phyloP scores from a whole-genome alignment of 2,113 vertebrate genomes.

The Hyperopisus bebe region DNA sequence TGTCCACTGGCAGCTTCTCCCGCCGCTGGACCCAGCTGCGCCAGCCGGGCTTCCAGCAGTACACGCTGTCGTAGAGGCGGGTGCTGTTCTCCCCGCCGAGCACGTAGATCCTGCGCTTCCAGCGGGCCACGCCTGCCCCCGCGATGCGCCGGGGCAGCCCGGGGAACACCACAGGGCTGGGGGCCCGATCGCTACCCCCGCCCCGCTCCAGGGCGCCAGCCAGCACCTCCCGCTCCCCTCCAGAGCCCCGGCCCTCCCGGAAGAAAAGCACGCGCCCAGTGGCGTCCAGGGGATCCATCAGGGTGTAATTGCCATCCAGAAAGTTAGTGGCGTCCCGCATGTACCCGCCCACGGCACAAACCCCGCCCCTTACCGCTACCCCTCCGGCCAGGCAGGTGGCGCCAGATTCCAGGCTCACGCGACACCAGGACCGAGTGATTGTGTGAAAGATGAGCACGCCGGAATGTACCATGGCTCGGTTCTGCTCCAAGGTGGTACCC shows the following conservation, averaged over 20 bases:
- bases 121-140: conserved; percentile 63
- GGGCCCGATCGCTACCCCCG: conserved; percentile 58
- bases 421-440: conserved; percentile 61
- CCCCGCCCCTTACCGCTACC: conserved; percentile 65
- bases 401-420: conserved; percentile 62
- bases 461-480: conserved; percentile 62
- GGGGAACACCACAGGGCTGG: conserved; percentile 64
- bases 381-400: conserved; percentile 68
- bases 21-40: conserved; percentile 71
- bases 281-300: conserved; percentile 64
- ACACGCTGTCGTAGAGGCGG: conserved; percentile 65
- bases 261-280: conserved; percentile 69
- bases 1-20: conserved; percentile 65
- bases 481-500: conserved; percentile 67
- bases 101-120: conserved; percentile 71
- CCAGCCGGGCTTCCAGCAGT: conserved; percentile 75
- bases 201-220: conserved; percentile 49
- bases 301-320: conserved; percentile 60
- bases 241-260: conserved; percentile 58
- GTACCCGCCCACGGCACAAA: conserved; percentile 70
- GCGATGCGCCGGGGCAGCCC: conserved; percentile 65
- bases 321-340: conserved; percentile 67
- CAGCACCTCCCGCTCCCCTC: conserved; percentile 54
- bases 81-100: conserved; percentile 69
- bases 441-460: conserved; percentile 73